Base-by-base conservation (phyloP, 2,888 invertebrate species). In the Perizoma flavofasciatum region DNA sequence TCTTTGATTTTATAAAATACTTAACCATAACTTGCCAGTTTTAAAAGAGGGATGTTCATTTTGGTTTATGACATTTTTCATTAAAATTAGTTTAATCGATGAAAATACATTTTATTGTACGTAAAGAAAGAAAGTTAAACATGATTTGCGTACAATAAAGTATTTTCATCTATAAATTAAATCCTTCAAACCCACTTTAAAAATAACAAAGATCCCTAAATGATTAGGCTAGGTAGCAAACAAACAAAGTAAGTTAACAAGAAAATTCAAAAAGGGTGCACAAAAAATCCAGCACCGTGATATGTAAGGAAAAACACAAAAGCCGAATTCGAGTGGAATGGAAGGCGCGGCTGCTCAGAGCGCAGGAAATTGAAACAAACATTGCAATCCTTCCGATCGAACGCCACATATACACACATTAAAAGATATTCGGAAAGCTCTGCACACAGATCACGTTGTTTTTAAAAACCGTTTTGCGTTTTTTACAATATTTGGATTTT, bases 301-400 rank as follows among this genome's bases (percentile, higher is more conserved):
- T 56, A 55, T 63, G 58, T 61, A 64, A 59, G 65, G 58, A 63
- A 58, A 65, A 65, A 65, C 55, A 65, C 63, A 64, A 63, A 57
- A 63, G 56, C 63, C 41, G 49, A 65, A 53, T 53, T 43, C 52
- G 51, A 59, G 52, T 73, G 71, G 76, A 78, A 83, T 78, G 77
- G 77, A 79, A 82, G 75, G 74, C 81, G 73, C 74, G 75, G 69
- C 76, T 73, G 74, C 69, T 75, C 74, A 72, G 75, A 72, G 73
- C 72, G 76, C 82, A 82, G 88, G 87, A 87, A 89, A 89, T 89
- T 88, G 88, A 83, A 88, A 86, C 88, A 88, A 88, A 88, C 86
- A 89, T 85, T 81, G 84, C 85, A 83, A 85, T 85, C 82, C 83
- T 79, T 77, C 73, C 68, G 69, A 75, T 77, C 72, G 71, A 74